Base-by-base conservation (phyloP, 2,888 invertebrate species). In the Asteroscopus sphinx region DNA sequence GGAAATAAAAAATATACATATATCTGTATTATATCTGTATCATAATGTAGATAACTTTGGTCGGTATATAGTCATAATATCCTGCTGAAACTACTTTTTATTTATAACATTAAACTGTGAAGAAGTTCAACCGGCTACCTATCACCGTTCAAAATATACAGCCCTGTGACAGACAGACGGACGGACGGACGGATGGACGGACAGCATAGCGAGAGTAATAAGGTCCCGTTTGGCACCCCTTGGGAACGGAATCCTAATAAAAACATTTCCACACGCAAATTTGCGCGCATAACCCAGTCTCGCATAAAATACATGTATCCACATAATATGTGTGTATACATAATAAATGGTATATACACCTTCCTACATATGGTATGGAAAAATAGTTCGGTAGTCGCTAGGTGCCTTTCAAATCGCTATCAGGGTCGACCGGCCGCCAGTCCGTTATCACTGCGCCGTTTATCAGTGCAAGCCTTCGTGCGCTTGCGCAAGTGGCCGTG, bases 321-420 rank as follows among this genome's bases (percentile, higher is more conserved):
- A 60, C 44, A 45, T 32, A 30, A 16, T 30, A 55, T 40, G 40
- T 56, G 73, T n/a, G n/a, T n/a, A n/a, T n/a, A n/a, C n/a, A n/a
- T n/a, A n/a, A n/a, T n/a, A n/a, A n/a, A n/a, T n/a, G n/a, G n/a
- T n/a, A n/a, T n/a, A n/a, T n/a, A n/a, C n/a, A n/a, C n/a, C n/a
- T n/a, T n/a, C n/a, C n/a, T 45, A 37, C 66, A 57, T 41, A 61
- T 52, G 54, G 56, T 37, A 58, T 62, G 64, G 61, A 72, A 72
- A 72, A 64, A 62, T 58, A 54, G 48, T 65, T 59, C 21, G 46
- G 52, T 40, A 36, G 46, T 49, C 32, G 68, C 35, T 44, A 35
- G 35, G 37, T 33, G 54, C 73, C 73, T 73, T 73, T 73, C 73
- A 65, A 73, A 73, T 68, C 57, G 55, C 39, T 49, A 73, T 63